Evolutionary conservation across 2,888 invertebrate species (phyloP).

Genomic region (Gibbula magus): DNA sequence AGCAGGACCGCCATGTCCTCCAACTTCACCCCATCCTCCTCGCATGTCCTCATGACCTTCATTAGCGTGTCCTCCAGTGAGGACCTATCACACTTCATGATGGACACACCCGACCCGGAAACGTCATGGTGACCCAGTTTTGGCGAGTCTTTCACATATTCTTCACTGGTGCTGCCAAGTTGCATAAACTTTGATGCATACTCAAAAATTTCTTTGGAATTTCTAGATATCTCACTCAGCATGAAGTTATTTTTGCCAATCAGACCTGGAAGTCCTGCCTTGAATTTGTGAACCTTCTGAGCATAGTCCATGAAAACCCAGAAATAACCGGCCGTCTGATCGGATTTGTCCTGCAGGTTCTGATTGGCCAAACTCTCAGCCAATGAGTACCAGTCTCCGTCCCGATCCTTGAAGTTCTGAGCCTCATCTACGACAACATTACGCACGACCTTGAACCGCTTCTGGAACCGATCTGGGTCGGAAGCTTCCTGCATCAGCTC

Average conservation of each 20-base stretch:
- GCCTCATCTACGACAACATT: constrained; percentile 65
- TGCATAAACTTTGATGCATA: constrained; percentile 61
- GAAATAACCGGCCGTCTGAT: constrained; percentile 53
- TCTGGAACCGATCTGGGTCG: constrained; percentile 23
- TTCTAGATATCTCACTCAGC: constrained; percentile 63
- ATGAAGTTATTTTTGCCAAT: constrained; percentile 67
- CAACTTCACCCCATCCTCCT: constrained; percentile 48
- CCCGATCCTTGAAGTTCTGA: constrained; percentile 67
- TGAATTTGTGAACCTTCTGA: constrained; percentile 66
- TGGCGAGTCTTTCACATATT: constrained; percentile 36
- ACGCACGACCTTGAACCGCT: constrained; percentile 44
- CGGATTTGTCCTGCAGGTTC: constrained; percentile 25
- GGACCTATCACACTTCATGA: constrained; percentile 54
- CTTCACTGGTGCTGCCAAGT: constrained; percentile 11
- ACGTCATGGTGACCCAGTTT: constrained; percentile 57
- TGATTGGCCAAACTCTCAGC: constrained; percentile 51
- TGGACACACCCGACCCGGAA: constrained; percentile 56
- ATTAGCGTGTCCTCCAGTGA: constrained; percentile 51
- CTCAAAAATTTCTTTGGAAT: constrained; percentile 64
- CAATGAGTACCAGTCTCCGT: constrained; percentile 64
- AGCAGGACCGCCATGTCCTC: constrained; percentile 62
- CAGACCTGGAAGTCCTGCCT: constrained; percentile 60
- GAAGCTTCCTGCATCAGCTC: constrained; percentile 48
- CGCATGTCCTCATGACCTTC: constrained; percentile 47
- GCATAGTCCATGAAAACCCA: constrained; percentile 69